phyloP scores from a whole-genome alignment of 2,113 vertebrate species.

The Forbesichthys agassizii region DNA sequence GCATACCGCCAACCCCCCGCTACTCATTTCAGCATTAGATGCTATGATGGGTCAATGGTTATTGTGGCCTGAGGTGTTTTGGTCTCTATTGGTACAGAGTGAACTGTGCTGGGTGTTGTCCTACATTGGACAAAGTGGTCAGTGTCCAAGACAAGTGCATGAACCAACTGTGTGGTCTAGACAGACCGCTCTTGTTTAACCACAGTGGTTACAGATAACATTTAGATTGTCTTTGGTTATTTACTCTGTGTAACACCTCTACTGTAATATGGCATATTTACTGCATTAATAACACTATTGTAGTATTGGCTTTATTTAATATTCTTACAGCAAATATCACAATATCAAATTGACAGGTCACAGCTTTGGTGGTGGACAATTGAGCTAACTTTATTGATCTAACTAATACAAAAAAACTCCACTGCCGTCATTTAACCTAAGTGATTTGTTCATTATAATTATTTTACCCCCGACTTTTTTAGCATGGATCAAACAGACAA shows the following conservation, averaged over 20 bases:
- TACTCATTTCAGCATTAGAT: not conserved
- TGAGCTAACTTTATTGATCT: slow-evolving; percentile 16
- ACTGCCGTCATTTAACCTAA: no score
- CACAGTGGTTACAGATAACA: slow-evolving; percentile 40
- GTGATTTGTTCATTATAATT: no score
- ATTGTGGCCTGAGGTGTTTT: not conserved
- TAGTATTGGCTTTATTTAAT: slow-evolving; percentile 18
- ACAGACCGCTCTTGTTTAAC: slow-evolving; percentile 12
- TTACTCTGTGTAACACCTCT: slow-evolving; percentile 44
- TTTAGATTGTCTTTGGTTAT: slow-evolving; percentile 34
- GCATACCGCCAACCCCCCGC: not conserved
- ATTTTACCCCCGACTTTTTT: no score
- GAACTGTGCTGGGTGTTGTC: not conserved
- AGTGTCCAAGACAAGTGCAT: slow-evolving; percentile 37
- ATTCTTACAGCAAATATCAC: not conserved
- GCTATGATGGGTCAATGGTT: not conserved
- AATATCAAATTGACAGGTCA: not conserved
- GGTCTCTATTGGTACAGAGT: not conserved
- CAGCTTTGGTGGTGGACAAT: not conserved
- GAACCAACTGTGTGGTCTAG: slow-evolving; percentile 28
- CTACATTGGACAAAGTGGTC: not conserved
- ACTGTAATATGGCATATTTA: slow-evolving; percentile 24
- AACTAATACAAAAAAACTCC: slow-evolving; percentile 8
- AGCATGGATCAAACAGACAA: no score
- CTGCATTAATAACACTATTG: slow-evolving; percentile 29